Base-by-base conservation (phyloP, 2,113 vertebrate species). In the Chaenocephalus aceratus region DNA sequence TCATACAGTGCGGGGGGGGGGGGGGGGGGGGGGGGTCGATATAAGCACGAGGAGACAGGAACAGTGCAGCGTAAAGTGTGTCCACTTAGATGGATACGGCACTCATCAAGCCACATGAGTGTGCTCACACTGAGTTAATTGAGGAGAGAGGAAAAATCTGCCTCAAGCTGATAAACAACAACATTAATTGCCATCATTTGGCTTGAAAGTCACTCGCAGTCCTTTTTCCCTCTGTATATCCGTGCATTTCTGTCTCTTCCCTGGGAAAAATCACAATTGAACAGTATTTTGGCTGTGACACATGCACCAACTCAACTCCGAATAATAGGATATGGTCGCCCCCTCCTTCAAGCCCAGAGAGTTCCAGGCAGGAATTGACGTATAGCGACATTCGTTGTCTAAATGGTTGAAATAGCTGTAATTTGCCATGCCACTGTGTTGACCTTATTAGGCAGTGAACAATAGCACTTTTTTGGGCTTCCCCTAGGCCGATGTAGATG, bases 381-480 rank as follows among this genome's bases (percentile, higher is more conserved):
- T 89, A 88, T 87, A 90, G 94, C 91, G 91, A 85, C 88, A 88
- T 95, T 93, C 94, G 87, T 90, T 94, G 88, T 94, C 93, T 95
- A 94, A 94, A 81, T 85, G 92, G 79, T 63, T 92, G 93, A 94
- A 96, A 97, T 94, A 95, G 95, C 93, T 94, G 72, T 96, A 96
- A 97, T 96, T 95, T 95, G 94, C 95, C 72, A 91, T 96, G 95
- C 93, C 94, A 96, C 77, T 63, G 78, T 77, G 84, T 92, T 96
- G 96, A 96, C 96, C 96, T 96, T 96, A 97, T 97, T 97, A 96
- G 92, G 92, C 80, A 85, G 83, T 59, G 86, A 94, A 97, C 95
- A 96, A 96, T 92, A 86, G 84, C 88, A 72, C 85, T 91, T 93
- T 94, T 93, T 95, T 93, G 87, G 92, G 94, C 93, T 96, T 95